phyloP scores from a whole-genome alignment of 1,140 invertebrate genomes.

The Drosophila equinoxialis region DNA sequence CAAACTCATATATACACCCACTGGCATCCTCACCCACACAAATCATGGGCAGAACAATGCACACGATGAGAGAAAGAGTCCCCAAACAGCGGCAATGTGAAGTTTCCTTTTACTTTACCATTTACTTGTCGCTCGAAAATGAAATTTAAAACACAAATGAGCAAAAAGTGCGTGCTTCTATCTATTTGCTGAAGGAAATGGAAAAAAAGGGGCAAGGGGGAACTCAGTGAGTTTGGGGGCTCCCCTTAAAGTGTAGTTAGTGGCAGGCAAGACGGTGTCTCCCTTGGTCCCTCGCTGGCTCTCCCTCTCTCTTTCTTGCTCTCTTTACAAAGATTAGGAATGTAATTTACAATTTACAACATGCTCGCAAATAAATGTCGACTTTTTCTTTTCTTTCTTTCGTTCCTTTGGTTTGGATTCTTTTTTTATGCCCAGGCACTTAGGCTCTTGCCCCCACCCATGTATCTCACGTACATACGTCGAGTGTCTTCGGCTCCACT shows the following conservation, averaged over 20 bases:
- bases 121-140: constrained; percentile 47
- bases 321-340: constrained; percentile 74
- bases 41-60: constrained; percentile 65
- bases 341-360: constrained; percentile 82
- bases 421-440: constrained; percentile 73
- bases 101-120: constrained; percentile 44
- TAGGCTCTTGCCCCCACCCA: constrained; percentile 42
- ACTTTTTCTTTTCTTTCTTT: constrained; percentile 44
- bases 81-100: constrained; percentile 53
- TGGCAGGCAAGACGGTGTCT: constrained; percentile 14
- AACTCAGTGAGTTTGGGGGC: constrained; percentile 17
- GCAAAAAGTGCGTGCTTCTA: constrained; percentile 73
- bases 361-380: constrained; percentile 81
- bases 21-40: constrained; percentile 26
- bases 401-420: constrained; percentile 1
- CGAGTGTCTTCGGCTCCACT: neutral
- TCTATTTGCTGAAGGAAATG: constrained; percentile 50
- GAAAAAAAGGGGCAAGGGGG: neutral
- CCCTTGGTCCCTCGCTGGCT: neutral
- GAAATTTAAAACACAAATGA: constrained; percentile 81
- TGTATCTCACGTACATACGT: constrained; percentile 43
- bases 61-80: constrained; percentile 53
- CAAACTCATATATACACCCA: constrained; percentile 20
- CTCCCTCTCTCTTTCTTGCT: constrained; percentile 4
- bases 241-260: constrained; percentile 62